Evolutionary conservation across 92 coral and sea anemone species (phyloP), one percentile per base, ranked within the genome.

Genomic region (Muricea muricata): DNA sequence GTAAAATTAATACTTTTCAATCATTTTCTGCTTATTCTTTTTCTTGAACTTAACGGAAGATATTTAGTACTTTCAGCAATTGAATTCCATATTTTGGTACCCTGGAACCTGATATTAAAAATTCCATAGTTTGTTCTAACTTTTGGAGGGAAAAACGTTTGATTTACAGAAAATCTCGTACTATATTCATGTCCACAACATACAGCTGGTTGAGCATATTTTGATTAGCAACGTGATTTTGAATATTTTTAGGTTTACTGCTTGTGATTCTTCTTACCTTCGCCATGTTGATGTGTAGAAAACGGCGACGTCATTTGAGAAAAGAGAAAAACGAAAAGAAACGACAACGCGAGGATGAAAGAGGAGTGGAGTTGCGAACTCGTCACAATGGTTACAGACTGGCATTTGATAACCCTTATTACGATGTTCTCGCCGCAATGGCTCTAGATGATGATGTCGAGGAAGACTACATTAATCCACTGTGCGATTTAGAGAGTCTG

Each of bases 371-470:
- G 50, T 91, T 97, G 65, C 95, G 90, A 28, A 97, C 99, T 0
- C 90, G 91, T 31, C 88, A 88, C 23, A 88, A 92, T 69, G 92
- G 97, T 61, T 91, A 93, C 89, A 78, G 93, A 33, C 97, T 97
- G 56, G 99, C 97, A 23, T 97, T 97, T 39, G 99, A 97, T 77
- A 97, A 97, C 79, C 99, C 98, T 5, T 97, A 97, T 58, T 97
- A 97, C 69, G 99, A 97, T 84, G 95, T 97, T 15, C 84, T 97
- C 1, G 99, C 99, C 1, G 99, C 95, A 69, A 97, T 97, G 99
- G 99, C 98, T 3, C 84, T 93, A 24, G 97, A 97, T 46, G 99
- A 97, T 78, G 99, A 97, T 73, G 80, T 93, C 32, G 99, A 94
- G 37, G 99, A 97, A 39, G 99, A 97, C 56, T 97, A 90, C 67